Evolutionary conservation across 1,140 invertebrate genomes (phyloP).

Genomic region (Anoplophora glabripennis): DNA sequence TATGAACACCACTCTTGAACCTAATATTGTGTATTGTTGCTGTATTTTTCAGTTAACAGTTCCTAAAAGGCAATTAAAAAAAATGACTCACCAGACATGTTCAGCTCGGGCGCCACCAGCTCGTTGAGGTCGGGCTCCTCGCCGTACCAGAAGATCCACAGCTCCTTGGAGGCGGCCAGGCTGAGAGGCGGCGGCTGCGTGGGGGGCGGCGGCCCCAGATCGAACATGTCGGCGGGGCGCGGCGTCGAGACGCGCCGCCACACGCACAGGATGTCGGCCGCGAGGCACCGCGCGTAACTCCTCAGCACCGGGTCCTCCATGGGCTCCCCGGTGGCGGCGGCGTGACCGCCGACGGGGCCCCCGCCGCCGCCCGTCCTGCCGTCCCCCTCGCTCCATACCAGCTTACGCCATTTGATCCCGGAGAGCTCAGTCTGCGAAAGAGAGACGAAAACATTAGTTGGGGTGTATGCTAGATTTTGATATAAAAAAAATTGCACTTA

Average conservation of each 20-base stretch:
- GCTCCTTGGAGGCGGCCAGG: constrained; percentile 82
- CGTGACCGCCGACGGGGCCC: constrained; percentile 16
- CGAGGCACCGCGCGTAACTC: constrained; percentile 90
- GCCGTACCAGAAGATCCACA: constrained; percentile 99
- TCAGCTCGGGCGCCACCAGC: constrained; percentile 75
- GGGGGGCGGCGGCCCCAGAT: constrained; percentile 55
- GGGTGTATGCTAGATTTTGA: no score
- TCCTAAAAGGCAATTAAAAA: constrained; percentile 55
- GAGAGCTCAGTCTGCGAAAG: constrained; percentile 88
- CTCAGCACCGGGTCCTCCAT: constrained; percentile 91
- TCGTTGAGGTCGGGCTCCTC: constrained; percentile 89
- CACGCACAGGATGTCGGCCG: constrained; percentile 92
- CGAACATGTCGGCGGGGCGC: constrained; percentile 59
- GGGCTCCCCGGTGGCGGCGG: constrained; percentile 60
- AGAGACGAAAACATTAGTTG: constrained; percentile 25
- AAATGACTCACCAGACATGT: constrained; percentile 38
- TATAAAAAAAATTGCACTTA: no score
- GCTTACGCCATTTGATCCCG: constrained; percentile 98
- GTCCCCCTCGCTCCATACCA: constrained; percentile 75
- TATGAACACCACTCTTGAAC: background rate
- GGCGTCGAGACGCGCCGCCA: constrained; percentile 81
- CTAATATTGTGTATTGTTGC: background rate
- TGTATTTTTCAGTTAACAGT: no score
- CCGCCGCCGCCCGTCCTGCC: constrained; percentile 47
- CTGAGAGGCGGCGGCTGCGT: constrained; percentile 66